Evolutionary conservation across 2,888 invertebrate genomes (phyloP).

Genomic region (Vesta saturnalis): DNA sequence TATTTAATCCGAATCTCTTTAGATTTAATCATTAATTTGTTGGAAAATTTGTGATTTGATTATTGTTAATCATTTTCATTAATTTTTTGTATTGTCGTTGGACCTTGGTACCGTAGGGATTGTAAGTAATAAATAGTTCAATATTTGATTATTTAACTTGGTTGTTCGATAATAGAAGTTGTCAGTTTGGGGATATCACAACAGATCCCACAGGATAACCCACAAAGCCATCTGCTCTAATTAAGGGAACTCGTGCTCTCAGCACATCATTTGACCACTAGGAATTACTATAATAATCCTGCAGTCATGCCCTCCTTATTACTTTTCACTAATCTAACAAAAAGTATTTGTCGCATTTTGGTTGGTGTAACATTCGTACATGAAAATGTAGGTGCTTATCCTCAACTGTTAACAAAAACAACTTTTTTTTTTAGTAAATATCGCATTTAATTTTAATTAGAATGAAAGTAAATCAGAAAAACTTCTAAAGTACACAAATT

Average conservation of each 20-base stretch:
- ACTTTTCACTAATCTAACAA: constrained; percentile 16
- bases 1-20: background rate
- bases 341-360: background rate
- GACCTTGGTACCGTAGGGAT: constrained; percentile 1
- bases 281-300: constrained; percentile 28
- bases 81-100: background rate
- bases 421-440: no score
- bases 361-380: no score
- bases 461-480: no score
- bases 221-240: constrained; percentile 34
- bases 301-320: constrained; percentile 18
- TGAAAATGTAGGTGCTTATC: background rate
- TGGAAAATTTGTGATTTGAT: background rate
- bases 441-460: no score
- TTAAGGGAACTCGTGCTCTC: constrained; percentile 33
- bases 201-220: constrained; percentile 34
- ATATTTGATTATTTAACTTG: constrained; percentile 30
- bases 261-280: constrained; percentile 32
- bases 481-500: no score
- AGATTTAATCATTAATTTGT: background rate
- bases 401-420: background rate
- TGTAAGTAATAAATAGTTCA: constrained; percentile 33
- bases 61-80: constrained; percentile 28
- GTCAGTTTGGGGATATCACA: constrained; percentile 30
- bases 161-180: constrained; percentile 34